Base-by-base conservation (phyloP, 2,888 invertebrate species). In the Drosophila dives region DNA sequence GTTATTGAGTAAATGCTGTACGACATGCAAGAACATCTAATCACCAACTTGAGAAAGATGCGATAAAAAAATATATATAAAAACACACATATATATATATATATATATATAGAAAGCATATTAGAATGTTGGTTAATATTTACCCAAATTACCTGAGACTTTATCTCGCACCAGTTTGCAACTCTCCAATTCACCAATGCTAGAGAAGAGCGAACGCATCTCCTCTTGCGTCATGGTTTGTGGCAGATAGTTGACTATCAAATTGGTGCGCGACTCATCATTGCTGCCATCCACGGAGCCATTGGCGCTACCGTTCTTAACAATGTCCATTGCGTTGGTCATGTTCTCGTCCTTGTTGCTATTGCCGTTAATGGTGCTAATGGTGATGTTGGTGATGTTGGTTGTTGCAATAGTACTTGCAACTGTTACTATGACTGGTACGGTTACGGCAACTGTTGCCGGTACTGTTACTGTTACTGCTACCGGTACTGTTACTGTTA, bases 101-200 rank as follows among this genome's bases (percentile, higher is more conserved):
- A 17, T 42, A 42, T 20, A 42, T 29, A 17, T 29, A 17, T 17
- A 15, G 23, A 23, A 23, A 15, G 23, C 45, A 15, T 23, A 20
- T 45, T 38, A 66, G 55, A 72, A 86, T 32, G 64, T 85, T 89
- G 85, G 80, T 85, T 60, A 79, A 91, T 92, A 92, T 91, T 92
- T 92, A 91, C 91, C 92, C 91, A 92, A 89, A 90, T 94, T 93
- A 96, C 96, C 98, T 94, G 98, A 98, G 92, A 98, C 96, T 95
- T 99, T 99, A 94, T 99, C 98, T 92, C 98, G 95, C 93, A 99
- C 98, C 92, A 99, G 95, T 94, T 99, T 99, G 95, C 99, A 99
- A 94, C 98, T 98, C 94, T 99, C 99, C 89, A 99, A 97, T 94
- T 98, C 98, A 90, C 98, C 98, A 93, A 99, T 97, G 93, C 97